These are phyloP conservation scores for Xyrauchen texanus DNA, from an alignment of 2,113 vertebrate genomes.

Conservation along the genomic window DNA sequence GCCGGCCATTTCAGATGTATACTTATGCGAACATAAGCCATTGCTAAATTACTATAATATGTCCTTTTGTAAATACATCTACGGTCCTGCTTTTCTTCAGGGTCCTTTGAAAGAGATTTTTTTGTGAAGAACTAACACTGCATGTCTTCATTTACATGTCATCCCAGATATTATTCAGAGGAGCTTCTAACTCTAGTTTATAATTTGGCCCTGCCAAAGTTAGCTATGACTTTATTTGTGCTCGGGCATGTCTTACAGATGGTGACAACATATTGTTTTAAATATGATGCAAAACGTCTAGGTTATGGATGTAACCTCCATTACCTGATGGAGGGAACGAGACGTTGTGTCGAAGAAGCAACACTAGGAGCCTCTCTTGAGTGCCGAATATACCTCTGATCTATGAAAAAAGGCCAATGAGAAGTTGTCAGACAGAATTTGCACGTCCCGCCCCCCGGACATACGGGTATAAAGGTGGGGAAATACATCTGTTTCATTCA, in stretches of 20 bases:
- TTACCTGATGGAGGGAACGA: no score
- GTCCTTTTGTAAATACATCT: constrained; percentile 31
- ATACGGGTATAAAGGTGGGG: no score
- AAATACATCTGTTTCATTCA: no score
- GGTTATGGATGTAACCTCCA: no score
- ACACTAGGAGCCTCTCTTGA: no score
- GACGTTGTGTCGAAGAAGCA: no score
- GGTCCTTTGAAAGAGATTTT: constrained; percentile 2
- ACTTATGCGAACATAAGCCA: constrained; percentile 12
- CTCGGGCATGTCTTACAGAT: not conserved
- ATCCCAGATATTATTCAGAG: no score
- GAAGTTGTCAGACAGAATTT: no score
- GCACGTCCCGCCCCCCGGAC: no score
- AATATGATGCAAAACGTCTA: constrained; percentile 1
- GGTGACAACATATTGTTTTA: not conserved
- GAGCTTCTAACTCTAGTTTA: not conserved
- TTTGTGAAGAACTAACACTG: not conserved
- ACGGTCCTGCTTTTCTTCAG: constrained; percentile 32
- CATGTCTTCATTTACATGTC: constrained; percentile 25
- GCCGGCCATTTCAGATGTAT: constrained; percentile 25
- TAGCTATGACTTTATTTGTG: constrained; percentile 4
- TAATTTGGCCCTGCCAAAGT: constrained; percentile 2
- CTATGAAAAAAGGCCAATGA: no score
- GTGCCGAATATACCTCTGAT: no score
- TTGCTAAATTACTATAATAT: constrained; percentile 43